Evolutionary conservation across 2,888 invertebrate genomes (phyloP), one percentile per base, ranked within the genome.

Genomic region (Allolobophora icterica): DNA sequence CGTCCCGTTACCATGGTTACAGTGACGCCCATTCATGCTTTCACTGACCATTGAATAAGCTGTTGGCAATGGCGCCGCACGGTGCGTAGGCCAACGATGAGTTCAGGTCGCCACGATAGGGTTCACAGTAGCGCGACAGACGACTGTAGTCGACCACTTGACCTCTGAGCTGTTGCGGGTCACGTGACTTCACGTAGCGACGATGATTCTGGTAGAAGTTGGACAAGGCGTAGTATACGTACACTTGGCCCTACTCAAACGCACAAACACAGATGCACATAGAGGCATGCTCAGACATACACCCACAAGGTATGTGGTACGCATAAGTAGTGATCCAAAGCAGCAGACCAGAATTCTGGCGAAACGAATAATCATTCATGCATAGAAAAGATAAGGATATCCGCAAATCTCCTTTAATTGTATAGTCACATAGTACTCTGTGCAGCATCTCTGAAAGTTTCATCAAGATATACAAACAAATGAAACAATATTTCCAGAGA

Each of bases 151-250:
- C 58, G 0, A 95, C 95, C 0, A 94, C 92, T 0, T 96, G 24
- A 19, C 99, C 99, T 89, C 98, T 96, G 33, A 99, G 96, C 95
- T 99, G 99, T 94, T 97, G 97, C 95, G 99, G 99, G 94, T 96
- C 97, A 95, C 97, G 95, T 3, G 99, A 99, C 95, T 91, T 91
- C 34, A 92, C 92, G 87, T 92, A 92, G 42, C 90, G 90, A 35
- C 99, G 97, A 96, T 99, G 99, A 95, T 99, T 99, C 96, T 99
- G 99, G 95, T 99, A 99, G 95, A 98, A 99, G 95, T 99, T 99
- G 91, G 97, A 98, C 91, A 99, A 96, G 1, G 99, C 99, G 95
- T 99, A 99, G 95, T 99, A 99, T 96, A 99, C 97, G 95, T 97
- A 99, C 0, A 99, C 99, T 94, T 97, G 97, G 0, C 94, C 94